phyloP scores from a whole-genome alignment of 2,797 vertebrate genomes.

The Mormyrops attenuatus region DNA sequence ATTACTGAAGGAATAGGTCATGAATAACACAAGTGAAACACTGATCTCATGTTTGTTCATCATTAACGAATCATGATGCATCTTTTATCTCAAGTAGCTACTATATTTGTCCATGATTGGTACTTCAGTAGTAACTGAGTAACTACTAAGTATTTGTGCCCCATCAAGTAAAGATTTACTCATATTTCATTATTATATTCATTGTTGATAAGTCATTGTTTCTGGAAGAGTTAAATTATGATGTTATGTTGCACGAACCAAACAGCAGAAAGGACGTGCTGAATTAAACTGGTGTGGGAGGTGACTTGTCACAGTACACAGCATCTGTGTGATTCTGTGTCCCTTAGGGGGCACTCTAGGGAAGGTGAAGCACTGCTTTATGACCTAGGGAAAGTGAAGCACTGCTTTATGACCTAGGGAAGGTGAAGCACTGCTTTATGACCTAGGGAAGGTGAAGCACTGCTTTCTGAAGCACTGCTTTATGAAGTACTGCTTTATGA shows the following conservation, averaged over 20 bases:
- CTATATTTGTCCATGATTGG: background rate
- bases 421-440: background rate
- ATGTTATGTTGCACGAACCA: background rate
- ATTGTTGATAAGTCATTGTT: background rate
- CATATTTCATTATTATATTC: background rate
- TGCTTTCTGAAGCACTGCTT: slow-evolving; percentile 1
- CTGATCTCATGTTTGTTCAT: background rate
- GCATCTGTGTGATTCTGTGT: background rate
- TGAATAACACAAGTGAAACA: background rate
- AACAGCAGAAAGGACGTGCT: background rate
- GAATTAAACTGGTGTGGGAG: background rate
- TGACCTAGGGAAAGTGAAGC: too few species aligned
- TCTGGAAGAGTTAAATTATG: background rate
- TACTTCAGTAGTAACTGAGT: background rate
- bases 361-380: slow-evolving; percentile 9
- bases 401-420: background rate
- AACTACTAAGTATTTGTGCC: background rate
- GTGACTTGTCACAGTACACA: background rate
- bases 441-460: background rate
- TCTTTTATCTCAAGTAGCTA: background rate
- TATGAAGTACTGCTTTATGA: background rate
- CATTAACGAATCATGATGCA: background rate
- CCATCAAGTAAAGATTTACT: background rate
- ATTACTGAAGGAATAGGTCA: background rate
- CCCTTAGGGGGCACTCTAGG: background rate